Percentiles rank a stretch among this genome's conserved stretches.
phyloP scores from a whole-genome alignment of 2,113 vertebrate species.

The Stictonetta naevosa region DNA sequence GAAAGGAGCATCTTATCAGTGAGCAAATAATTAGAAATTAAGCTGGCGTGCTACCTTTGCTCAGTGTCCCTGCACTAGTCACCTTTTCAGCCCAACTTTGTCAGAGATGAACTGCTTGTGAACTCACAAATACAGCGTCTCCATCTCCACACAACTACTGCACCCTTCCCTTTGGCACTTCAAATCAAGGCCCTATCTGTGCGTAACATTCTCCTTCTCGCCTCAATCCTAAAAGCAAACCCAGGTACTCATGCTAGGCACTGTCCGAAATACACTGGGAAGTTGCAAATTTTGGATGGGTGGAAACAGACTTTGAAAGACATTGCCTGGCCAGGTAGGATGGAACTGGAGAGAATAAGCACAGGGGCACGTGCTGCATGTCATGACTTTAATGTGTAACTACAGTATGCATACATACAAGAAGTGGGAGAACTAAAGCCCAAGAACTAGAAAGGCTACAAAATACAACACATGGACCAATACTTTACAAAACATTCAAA shows the following conservation, averaged over 20 bases:
- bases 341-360: slow-evolving; percentile 43
- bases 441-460: slow-evolving; percentile 94
- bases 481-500: slow-evolving; percentile 98
- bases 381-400: slow-evolving; percentile 94
- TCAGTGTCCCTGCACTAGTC: not conserved
- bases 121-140: not conserved
- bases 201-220: not conserved
- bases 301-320: not conserved
- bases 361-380: slow-evolving; percentile 69
- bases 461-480: slow-evolving; percentile 96
- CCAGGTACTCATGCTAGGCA: not conserved
- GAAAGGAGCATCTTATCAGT: not conserved
- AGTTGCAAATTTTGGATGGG: not conserved
- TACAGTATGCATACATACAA: slow-evolving; percentile 94
- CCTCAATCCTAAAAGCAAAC: not conserved
- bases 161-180: not conserved
- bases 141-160: not conserved
- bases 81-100: not conserved
- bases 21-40: not conserved
- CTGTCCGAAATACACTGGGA: not conserved
- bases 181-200: not conserved
- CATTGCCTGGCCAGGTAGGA: not conserved
- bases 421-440: slow-evolving; percentile 93
- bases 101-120: not conserved
- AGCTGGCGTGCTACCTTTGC: not conserved